A percentile compares a stretch with the other conserved stretches of the same genome.
These are phyloP conservation scores for Malurus leucopterus DNA, from an alignment of 2,797 vertebrate genomes.

Conservation along the genomic window DNA sequence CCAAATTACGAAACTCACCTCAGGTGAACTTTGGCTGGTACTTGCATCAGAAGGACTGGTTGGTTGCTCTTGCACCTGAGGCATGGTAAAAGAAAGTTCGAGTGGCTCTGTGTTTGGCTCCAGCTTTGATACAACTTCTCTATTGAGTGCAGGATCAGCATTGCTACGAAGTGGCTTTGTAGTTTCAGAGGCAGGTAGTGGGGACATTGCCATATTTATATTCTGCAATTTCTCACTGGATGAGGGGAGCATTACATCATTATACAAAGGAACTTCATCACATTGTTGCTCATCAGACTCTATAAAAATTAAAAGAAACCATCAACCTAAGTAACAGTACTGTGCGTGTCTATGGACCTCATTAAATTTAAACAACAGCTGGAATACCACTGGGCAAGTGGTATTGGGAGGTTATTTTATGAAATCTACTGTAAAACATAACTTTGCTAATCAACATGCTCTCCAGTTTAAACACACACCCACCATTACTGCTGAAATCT, in stretches of 20 bases:
- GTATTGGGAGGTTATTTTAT: background rate
- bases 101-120: conserved; percentile 74
- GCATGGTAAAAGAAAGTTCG: conserved; percentile 78
- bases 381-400: conserved; percentile 5
- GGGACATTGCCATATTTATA: conserved; percentile 82
- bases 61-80: conserved; percentile 73
- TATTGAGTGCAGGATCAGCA: conserved; percentile 76
- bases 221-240: conserved; percentile 82
- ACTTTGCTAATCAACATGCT: background rate
- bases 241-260: conserved; percentile 94
- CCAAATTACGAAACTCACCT: conserved; percentile 72
- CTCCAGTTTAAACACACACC: conserved; percentile 46
- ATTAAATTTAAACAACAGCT: conserved; percentile 30
- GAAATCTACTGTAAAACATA: background rate
- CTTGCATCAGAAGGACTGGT: conserved; percentile 74
- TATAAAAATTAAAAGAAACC: conserved; percentile 65
- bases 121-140: conserved; percentile 78
- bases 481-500: conserved; percentile 88
- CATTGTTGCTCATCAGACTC: conserved; percentile 83
- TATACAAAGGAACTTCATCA: conserved; percentile 91
- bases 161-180: conserved; percentile 77
- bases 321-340: conserved; percentile 56
- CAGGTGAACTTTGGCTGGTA: conserved; percentile 78
- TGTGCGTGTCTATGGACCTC: conserved; percentile 13
- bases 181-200: conserved; percentile 80